These are phyloP conservation scores for Muricea muricata DNA, from an alignment of 92 coral and sea anemone species.

Conservation along the genomic window DNA sequence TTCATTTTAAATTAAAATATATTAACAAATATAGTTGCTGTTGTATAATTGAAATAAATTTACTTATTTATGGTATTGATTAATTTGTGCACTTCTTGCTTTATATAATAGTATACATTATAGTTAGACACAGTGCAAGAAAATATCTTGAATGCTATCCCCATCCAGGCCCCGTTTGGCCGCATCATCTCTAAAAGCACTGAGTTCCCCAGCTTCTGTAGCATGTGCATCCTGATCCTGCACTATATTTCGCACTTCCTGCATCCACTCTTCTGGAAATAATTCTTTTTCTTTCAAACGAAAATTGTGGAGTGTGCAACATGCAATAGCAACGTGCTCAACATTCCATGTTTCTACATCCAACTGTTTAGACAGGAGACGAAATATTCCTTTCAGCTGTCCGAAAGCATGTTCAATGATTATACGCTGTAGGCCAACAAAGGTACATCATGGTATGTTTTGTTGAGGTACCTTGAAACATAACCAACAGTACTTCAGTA, in stretches of 20 bases:
- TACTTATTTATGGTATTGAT: not conserved
- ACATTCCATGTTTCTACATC: constrained; percentile 52
- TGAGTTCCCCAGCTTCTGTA: constrained; percentile 13
- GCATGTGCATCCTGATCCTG: constrained; percentile 21
- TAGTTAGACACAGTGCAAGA: constrained; percentile 21
- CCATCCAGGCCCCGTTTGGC: constrained; percentile 39
- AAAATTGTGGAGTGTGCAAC: constrained; percentile 64
- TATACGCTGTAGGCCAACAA: constrained; percentile 53
- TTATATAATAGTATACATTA: not conserved
- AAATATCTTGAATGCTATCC: constrained; percentile 39
- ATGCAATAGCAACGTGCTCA: constrained; percentile 50
- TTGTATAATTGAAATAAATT: not conserved
- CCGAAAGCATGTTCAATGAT: constrained; percentile 57
- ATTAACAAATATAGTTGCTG: no score
- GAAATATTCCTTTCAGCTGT: constrained; percentile 57
- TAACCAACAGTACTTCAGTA: not conserved
- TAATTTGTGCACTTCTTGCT: not conserved
- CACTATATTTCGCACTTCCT: constrained; percentile 10
- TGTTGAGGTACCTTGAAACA: constrained; percentile 40
- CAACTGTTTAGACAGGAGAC: constrained; percentile 49
- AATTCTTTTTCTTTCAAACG: constrained; percentile 44
- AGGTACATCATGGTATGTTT: constrained; percentile 34
- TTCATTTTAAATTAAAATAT: no score
- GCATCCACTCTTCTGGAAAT: constrained; percentile 63
- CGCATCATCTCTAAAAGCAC: constrained; percentile 28